phyloP scores from a whole-genome alignment of 2,888 invertebrate species.

The Brachynemurus nebulosus region DNA sequence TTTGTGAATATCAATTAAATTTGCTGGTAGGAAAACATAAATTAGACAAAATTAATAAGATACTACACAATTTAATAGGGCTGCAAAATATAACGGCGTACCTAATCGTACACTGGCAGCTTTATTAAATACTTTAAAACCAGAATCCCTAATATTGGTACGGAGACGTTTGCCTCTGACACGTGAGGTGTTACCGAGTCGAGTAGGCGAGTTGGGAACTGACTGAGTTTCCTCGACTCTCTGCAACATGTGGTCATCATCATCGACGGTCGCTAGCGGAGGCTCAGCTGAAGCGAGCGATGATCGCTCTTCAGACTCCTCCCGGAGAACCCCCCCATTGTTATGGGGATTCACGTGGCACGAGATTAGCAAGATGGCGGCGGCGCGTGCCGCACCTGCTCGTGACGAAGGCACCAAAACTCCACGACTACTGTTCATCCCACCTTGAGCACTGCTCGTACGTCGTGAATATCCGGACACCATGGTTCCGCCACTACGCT shows the following conservation, averaged over 20 bases:
- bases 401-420: slow-evolving; percentile 65
- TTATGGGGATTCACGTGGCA: slow-evolving; percentile 44
- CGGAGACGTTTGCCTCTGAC: slow-evolving; percentile 5
- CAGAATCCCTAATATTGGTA: slow-evolving; percentile 7
- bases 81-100: slow-evolving; percentile 3
- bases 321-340: slow-evolving; percentile 19
- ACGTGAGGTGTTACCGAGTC: slow-evolving; percentile 7
- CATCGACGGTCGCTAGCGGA: slow-evolving; percentile 8
- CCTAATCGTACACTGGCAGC: slow-evolving; percentile 6
- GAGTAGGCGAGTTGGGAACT: slow-evolving; percentile 18
- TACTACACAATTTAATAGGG: too few relatives aligned
- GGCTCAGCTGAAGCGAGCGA: slow-evolving; percentile 11
- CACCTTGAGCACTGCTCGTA: slow-evolving; percentile 38
- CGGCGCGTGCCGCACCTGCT: slow-evolving; percentile 87
- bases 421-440: slow-evolving; percentile 41
- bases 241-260: slow-evolving; percentile 9
- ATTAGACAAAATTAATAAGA: too few relatives aligned
- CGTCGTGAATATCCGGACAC: slow-evolving; percentile 36
- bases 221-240: background rate
- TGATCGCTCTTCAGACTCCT: slow-evolving; percentile 23
- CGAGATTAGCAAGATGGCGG: slow-evolving; percentile 91
- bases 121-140: slow-evolving; percentile 5
- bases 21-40: too few relatives aligned
- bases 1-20: too few relatives aligned
- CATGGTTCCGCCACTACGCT: slow-evolving; percentile 29